Evolutionary conservation across 1,140 invertebrate genomes (phyloP), one percentile per base, ranked within the genome.

Genomic region (Dinoponera quadriceps): DNA sequence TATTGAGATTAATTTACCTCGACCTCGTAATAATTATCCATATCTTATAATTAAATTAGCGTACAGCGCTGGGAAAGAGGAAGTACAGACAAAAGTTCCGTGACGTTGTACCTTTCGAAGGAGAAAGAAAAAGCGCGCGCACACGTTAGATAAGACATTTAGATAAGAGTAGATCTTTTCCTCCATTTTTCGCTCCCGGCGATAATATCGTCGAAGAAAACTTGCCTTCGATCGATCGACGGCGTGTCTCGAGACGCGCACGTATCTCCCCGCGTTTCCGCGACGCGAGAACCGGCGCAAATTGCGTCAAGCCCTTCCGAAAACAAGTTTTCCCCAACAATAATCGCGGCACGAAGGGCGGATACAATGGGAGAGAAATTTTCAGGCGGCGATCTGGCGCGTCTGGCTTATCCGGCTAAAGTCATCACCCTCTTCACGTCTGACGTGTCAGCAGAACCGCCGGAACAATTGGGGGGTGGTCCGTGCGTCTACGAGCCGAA

Each of bases 351-450:
- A 57, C n/a, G 44, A 49, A 5, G 5, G 16, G 27, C 14, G 22
- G 25, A 38, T 51, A 51, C 18, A 73, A 49, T 20, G 49, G 49
- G 57, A 59, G 2, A 49, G 27, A 83, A 80, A 78, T 59, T 82
- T 49, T 18, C 51, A 95, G 96, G 96, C n/a, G 96, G 96, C 38
- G 94, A 95, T 51, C 88, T 97, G 27, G 95, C 95, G n/a, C 86
- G 90, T 81, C 54, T 93, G 22, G 95, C 95, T 27, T 92, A 93
- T 84, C 95, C 96, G 9, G 94, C 95, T 4, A 92, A 94, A 91
- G 93, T 96, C 44, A 92, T 97, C 27, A 94, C 95, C 1, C 85
- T 97, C 7, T 96, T 97, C 71, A 93, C 97, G 25, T 97, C 96
- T 13, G 96, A 97, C 92, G 94, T 97, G n/a, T 94, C 96, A 62